Evolutionary conservation across 2,113 vertebrate genomes (phyloP).

Genomic region (Apteryx mantelli): DNA sequence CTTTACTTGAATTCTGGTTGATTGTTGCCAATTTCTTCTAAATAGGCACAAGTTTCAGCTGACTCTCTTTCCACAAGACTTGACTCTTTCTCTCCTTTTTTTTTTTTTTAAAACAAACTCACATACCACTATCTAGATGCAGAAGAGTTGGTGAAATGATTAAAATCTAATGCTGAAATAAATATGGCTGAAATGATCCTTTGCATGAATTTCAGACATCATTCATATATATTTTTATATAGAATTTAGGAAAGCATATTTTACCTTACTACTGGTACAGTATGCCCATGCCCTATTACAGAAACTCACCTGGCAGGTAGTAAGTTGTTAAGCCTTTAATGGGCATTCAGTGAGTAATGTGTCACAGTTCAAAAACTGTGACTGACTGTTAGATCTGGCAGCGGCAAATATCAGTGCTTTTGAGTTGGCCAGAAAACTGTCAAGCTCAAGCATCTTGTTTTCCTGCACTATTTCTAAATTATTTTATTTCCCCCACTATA

Average conservation of each 20-base stretch:
- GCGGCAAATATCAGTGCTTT: not conserved
- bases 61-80: not conserved
- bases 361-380: not conserved
- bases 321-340: not conserved
- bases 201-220: not conserved
- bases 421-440: not conserved
- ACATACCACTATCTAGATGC: not conserved
- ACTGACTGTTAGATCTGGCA: not conserved
- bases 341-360: not conserved
- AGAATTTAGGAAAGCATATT: not conserved
- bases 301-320: not conserved
- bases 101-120: not conserved
- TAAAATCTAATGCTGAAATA: not conserved
- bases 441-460: not conserved
- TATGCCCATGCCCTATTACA: not conserved
- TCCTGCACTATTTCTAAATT: not conserved
- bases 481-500: not conserved
- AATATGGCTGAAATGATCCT: not conserved
- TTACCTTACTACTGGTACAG: not conserved
- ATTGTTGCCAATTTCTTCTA: not conserved
- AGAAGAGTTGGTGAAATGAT: not conserved
- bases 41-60: not conserved
- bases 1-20: not conserved
- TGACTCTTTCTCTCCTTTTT: not conserved
- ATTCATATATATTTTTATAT: not conserved